phyloP scores from a whole-genome alignment of 2,797 vertebrate genomes.

The Petrocephalus schoutedeni region DNA sequence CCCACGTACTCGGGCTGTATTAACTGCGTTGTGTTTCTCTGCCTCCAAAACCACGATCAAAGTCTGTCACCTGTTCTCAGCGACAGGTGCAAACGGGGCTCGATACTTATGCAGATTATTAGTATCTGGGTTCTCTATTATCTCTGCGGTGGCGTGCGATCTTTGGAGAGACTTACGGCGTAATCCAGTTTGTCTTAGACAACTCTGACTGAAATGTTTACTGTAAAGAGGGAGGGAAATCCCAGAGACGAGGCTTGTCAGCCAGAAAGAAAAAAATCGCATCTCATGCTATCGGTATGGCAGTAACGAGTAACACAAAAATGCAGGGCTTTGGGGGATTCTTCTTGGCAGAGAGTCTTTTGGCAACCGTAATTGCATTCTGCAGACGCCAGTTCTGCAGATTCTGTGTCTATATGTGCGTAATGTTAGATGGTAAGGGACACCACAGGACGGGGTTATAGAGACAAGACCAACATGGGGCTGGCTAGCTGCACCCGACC shows the following conservation, averaged over 20 bases:
- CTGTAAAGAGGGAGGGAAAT: not conserved
- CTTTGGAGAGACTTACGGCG: conserved; percentile 6
- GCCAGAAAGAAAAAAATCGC: not conserved
- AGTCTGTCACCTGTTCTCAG: not conserved
- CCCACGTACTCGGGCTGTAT: not conserved
- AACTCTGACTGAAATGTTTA: conserved; percentile 3
- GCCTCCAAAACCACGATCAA: not conserved
- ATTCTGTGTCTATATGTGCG: not conserved
- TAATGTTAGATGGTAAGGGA: not conserved
- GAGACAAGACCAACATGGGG: not conserved
- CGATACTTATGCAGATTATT: not conserved
- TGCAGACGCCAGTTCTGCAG: not conserved
- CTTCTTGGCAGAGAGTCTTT: not conserved
- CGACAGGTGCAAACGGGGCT: not conserved
- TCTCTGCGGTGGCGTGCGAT: not conserved
- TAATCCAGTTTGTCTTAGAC: conserved; percentile 6
- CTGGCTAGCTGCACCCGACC: not conserved
- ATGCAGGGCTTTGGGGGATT: not conserved
- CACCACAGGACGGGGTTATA: not conserved
- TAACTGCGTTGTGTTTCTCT: not conserved
- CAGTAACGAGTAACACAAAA: not conserved
- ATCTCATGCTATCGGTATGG: not conserved
- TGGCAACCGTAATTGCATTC: not conserved
- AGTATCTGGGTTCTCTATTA: conserved; percentile 2
- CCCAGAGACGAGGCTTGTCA: not conserved